phyloP scores from a whole-genome alignment of 23 tunicate genomes.

The Ascidia mentula region DNA sequence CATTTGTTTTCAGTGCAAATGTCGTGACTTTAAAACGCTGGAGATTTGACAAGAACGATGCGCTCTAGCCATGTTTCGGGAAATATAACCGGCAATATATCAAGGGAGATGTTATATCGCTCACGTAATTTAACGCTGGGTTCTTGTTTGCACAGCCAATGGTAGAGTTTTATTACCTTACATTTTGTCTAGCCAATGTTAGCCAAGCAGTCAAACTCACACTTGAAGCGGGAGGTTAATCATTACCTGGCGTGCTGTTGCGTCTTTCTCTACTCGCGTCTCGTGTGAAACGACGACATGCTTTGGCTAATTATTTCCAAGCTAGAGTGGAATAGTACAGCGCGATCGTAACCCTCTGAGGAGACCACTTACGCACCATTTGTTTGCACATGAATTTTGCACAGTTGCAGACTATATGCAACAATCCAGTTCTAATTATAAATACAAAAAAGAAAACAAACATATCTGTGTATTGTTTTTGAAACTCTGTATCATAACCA shows the following conservation, averaged over 20 bases:
- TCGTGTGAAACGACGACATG: not conserved
- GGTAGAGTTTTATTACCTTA: slow-evolving; percentile 1
- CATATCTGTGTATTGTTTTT: too few relatives aligned
- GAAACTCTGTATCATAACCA: too few relatives aligned
- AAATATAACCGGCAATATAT: not conserved
- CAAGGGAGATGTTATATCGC: not conserved
- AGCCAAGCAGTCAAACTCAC: slow-evolving; percentile 9
- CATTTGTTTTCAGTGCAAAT: not conserved
- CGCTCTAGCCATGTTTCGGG: too few relatives aligned
- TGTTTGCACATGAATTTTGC: not conserved
- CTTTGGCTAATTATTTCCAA: not conserved
- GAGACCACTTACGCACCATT: not conserved
- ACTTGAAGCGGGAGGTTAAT: not conserved
- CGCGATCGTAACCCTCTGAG: not conserved
- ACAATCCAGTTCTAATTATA: too few relatives aligned
- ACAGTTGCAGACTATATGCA: not conserved
- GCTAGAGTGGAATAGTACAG: slow-evolving; percentile 1
- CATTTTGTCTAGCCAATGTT: slow-evolving; percentile 9
- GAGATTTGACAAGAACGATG: not conserved
- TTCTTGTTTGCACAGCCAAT: slow-evolving; percentile 1
- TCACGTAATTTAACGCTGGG: not conserved
- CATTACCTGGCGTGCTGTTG: slow-evolving; percentile 3
- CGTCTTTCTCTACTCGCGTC: not conserved
- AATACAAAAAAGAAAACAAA: too few relatives aligned
- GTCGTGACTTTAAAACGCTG: not conserved